Evolutionary conservation across 2,888 invertebrate genomes (phyloP).

Genomic region (Pollenia labialis): DNA sequence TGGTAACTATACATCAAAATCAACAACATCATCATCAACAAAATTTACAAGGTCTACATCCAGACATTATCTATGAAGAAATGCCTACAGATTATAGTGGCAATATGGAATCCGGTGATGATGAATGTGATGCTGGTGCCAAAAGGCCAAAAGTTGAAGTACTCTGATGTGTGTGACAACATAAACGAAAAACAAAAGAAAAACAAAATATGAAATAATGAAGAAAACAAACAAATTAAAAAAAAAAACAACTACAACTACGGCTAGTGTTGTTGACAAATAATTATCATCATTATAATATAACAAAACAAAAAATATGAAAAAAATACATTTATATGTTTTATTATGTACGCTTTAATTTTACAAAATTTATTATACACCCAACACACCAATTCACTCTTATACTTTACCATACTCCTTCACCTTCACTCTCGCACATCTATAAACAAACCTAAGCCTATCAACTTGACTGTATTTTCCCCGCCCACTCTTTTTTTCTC

Average conservation of each 20-base stretch:
- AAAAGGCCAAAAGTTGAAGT: conserved; percentile 83
- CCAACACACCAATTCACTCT: conserved; percentile 58
- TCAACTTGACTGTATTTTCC: conserved; percentile 28
- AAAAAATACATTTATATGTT: conserved; percentile 65
- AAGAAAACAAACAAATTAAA: conserved; percentile 3
- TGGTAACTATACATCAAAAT: conserved; percentile 75
- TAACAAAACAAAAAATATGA: conserved; percentile 69
- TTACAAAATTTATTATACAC: conserved; percentile 68
- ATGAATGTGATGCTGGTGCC: conserved; percentile 81
- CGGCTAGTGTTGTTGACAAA: conserved; percentile 76
- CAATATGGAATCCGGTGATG: conserved; percentile 81
- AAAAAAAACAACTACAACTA: conserved; percentile 56
- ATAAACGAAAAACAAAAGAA: conserved; percentile 22
- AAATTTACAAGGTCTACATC: conserved; percentile 77
- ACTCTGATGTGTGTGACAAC: conserved; percentile 80
- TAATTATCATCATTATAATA: conserved; percentile 75
- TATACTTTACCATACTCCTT: conserved; percentile 29
- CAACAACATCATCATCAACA: conserved; percentile 77
- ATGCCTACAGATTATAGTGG: conserved; percentile 83
- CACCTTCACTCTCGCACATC: conserved; percentile 9
- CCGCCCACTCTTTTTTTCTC: neutral
- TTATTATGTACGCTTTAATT: conserved; percentile 70
- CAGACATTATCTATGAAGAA: conserved; percentile 82
- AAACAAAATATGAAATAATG: neutral
- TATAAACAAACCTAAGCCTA: conserved; percentile 7